Conservation (phyloP, 2,113 vertebrate genomes). For the Chrysochloris asiatica region DNA sequence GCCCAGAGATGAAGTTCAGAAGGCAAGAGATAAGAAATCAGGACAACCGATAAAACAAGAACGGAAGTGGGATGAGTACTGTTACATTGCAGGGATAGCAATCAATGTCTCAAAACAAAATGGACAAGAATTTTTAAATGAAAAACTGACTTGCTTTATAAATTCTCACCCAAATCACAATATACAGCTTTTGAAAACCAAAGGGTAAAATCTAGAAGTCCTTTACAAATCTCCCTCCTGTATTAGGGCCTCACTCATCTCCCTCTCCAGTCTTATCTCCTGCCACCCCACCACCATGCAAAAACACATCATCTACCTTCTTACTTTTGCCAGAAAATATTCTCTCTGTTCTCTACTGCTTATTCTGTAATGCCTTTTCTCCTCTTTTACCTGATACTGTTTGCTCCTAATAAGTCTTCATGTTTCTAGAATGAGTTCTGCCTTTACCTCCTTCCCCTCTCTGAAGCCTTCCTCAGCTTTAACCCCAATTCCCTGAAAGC, state of each 20-base stretch:
- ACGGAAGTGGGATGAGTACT: too few relatives aligned
- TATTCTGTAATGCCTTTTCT: background rate
- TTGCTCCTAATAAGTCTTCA: background rate
- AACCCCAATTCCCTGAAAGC: background rate
- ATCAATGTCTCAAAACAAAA: too few relatives aligned
- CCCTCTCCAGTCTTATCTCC: slow-evolving; percentile 1
- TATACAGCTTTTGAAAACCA: too few relatives aligned
- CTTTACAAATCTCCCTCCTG: background rate
- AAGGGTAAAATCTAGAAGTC: too few relatives aligned
- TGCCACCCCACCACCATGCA: background rate
- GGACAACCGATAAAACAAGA: too few relatives aligned
- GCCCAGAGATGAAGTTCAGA: too few relatives aligned
- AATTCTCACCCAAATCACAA: too few relatives aligned
- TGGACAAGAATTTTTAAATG: too few relatives aligned
- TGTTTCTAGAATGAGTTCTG: background rate
- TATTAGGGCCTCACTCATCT: background rate
- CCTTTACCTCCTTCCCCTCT: background rate
- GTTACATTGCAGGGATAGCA: too few relatives aligned
- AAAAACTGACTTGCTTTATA: too few relatives aligned
- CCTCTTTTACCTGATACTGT: background rate
- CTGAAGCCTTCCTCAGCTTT: background rate
- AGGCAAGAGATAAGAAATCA: too few relatives aligned
- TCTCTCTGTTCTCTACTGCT: background rate
- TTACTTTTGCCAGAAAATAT: slow-evolving; percentile 7
- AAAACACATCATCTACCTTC: background rate